Conservation (phyloP, 2,888 invertebrate genomes). For the Machimus atricapillus region DNA sequence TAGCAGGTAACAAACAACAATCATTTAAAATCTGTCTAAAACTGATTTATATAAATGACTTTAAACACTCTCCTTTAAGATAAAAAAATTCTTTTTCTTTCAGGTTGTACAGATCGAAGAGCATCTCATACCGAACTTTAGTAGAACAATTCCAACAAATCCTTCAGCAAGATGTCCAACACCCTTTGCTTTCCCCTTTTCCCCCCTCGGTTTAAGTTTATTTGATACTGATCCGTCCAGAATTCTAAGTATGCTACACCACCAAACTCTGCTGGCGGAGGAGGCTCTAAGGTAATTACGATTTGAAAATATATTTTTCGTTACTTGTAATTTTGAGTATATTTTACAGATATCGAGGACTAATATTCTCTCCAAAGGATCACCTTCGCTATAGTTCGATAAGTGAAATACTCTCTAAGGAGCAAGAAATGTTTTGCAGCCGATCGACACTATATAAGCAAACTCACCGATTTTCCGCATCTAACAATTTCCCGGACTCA, state of each 20-base stretch:
- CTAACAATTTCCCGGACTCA: conserved; percentile 51
- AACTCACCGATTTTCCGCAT: conserved; percentile 47
- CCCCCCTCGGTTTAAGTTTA: conserved; percentile 62
- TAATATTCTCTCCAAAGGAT: conserved; percentile 59
- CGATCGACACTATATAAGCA: conserved; percentile 42
- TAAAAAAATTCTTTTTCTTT: background rate
- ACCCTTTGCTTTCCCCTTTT: conserved; percentile 67
- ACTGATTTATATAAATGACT: background rate
- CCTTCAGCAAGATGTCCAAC: conserved; percentile 62
- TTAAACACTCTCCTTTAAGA: background rate
- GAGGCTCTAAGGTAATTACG: conserved; percentile 60
- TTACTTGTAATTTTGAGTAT: background rate
- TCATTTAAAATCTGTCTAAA: background rate
- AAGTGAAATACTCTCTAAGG: conserved; percentile 60
- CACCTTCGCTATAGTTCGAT: conserved; percentile 59
- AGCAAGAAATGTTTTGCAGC: conserved; percentile 54
- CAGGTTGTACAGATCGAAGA: conserved; percentile 47
- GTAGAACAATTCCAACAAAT: conserved; percentile 49
- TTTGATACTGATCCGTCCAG: conserved; percentile 65
- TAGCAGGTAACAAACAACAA: background rate
- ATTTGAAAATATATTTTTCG: background rate
- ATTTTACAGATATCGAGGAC: conserved; percentile 56
- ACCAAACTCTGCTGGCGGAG: conserved; percentile 62
- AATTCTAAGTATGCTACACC: conserved; percentile 66
- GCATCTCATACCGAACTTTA: conserved; percentile 49